Conservation (phyloP, 1,140 invertebrate genomes). For the Rhopalosiphum maidis region DNA sequence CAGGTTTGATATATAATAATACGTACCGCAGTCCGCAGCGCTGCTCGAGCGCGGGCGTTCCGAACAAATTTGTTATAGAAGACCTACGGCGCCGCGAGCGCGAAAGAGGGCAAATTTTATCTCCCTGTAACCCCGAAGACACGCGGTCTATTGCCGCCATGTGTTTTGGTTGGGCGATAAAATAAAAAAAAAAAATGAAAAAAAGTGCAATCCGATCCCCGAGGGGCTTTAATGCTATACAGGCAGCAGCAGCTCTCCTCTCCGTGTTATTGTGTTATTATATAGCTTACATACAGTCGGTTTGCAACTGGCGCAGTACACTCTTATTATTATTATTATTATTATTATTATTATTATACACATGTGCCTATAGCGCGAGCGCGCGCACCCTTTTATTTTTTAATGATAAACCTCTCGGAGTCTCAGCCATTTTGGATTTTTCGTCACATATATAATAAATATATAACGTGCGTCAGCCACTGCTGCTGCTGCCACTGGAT, state of each 20-base stretch:
- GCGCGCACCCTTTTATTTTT: conserved; percentile 29
- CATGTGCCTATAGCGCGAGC: neutral
- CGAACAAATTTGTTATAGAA: neutral
- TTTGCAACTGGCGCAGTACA: conserved; percentile 8
- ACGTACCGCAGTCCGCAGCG: neutral
- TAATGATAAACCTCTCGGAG: conserved; percentile 33
- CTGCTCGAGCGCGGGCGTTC: neutral
- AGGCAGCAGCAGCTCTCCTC: neutral
- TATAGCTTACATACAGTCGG: neutral
- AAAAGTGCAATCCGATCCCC: conserved; percentile 54
- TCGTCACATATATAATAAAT: neutral
- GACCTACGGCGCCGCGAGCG: neutral
- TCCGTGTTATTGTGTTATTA: neutral
- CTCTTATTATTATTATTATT: neutral
- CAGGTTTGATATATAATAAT: neutral
- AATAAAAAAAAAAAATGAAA: neutral
- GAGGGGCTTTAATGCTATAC: conserved; percentile 12
- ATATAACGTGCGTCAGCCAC: neutral
- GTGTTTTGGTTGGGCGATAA: conserved; percentile 43
- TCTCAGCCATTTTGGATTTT: conserved; percentile 40
- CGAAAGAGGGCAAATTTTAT: conserved; percentile 20
- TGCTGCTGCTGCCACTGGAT: neutral
- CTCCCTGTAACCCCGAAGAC: neutral
- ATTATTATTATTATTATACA: neutral
- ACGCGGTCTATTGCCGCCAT: conserved; percentile 17